Evolutionary conservation across 2,888 invertebrate species (phyloP), one percentile per base, ranked within the genome.

Genomic region (Eristalis pertinax): DNA sequence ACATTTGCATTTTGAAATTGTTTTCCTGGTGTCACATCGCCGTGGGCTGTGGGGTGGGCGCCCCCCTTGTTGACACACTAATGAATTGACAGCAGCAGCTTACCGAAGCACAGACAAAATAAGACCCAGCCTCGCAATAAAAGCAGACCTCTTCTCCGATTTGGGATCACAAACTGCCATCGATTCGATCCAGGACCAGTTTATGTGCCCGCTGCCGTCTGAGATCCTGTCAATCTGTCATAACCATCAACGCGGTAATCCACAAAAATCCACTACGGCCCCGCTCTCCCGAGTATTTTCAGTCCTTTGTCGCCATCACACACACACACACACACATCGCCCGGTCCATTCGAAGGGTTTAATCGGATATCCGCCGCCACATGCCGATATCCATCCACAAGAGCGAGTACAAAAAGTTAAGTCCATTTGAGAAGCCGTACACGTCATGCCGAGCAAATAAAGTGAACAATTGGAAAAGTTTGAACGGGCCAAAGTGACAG

Each of bases 381-480:
- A 78, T 10, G 8, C 19, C 50, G n/a, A 22, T 50, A 19, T 19
- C 26, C 56, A 19, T 50, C n/a, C 24, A 19, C 26, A 64, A 64
- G 8, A 24, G 65, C 32, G 56, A 50, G 38, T 19, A 35, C 72
- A 72, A 70, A 72, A 70, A 63, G 63, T 58, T 29, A 26, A 13
- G 38, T 26, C 26, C 65, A 56, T 50, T 19, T 19, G 50, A n/a
- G 43, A 24, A 63, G 70, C 19, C 38, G n/a, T 32, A 50, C 13
- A 32, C 56, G 69, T 78, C 78, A 79, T 19, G 68, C 60, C 74
- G 19, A 75, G 65, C 60, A 68, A 81, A 67, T 81, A 81, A 85
- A 64, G 50, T 73, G 35, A 50, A 76, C 84, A 85, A 80, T 73
- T 75, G 67, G 76, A 76, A 81, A 81, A 85, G 72, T 81, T 85